These are phyloP conservation scores for Bradypodion ventrale DNA, from an alignment of 2,797 vertebrate genomes.

Conservation along the genomic window DNA sequence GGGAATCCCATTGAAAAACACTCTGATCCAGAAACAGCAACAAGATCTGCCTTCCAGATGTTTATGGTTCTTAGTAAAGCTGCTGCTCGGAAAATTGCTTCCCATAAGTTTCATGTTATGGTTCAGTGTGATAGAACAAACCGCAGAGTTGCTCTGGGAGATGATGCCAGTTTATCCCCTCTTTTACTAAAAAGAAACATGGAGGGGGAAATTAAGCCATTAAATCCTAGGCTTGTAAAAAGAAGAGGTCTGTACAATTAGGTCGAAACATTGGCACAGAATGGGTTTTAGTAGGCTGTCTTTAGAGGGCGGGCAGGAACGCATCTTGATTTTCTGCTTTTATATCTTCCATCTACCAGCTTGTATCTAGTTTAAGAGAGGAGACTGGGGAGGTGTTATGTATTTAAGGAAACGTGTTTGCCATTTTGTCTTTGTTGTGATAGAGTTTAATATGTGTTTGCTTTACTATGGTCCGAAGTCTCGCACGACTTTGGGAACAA, in stretches of 20 bases:
- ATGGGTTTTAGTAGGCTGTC: conserved; percentile 37
- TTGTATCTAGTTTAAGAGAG: conserved; percentile 32
- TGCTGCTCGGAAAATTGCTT: conserved; percentile 8
- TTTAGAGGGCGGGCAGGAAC: conserved; percentile 14
- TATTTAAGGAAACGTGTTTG: too few species aligned
- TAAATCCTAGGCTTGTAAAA: conserved; percentile 23
- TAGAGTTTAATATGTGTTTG: too few species aligned
- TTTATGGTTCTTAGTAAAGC: background rate
- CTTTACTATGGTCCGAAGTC: too few species aligned
- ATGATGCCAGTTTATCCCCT: conserved; percentile 29
- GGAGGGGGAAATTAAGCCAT: conserved; percentile 37
- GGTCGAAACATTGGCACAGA: conserved; percentile 38
- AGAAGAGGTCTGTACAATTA: conserved; percentile 27
- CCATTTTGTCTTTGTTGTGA: too few species aligned
- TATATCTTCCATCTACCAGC: conserved; percentile 1
- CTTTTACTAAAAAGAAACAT: conserved; percentile 34
- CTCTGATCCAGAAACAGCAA: background rate
- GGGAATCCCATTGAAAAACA: too few species aligned
- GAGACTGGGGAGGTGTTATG: too few species aligned
- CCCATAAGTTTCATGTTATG: conserved; percentile 22
- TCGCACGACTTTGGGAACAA: too few species aligned
- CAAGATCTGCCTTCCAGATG: background rate
- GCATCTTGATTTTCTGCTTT: conserved; percentile 32
- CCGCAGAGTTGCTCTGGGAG: conserved; percentile 14
- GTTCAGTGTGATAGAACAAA: background rate